A percentile compares a stretch with the other conserved stretches of the same genome.
Conservation (phyloP, 2,797 vertebrate species). For the Chelmon rostratus region DNA sequence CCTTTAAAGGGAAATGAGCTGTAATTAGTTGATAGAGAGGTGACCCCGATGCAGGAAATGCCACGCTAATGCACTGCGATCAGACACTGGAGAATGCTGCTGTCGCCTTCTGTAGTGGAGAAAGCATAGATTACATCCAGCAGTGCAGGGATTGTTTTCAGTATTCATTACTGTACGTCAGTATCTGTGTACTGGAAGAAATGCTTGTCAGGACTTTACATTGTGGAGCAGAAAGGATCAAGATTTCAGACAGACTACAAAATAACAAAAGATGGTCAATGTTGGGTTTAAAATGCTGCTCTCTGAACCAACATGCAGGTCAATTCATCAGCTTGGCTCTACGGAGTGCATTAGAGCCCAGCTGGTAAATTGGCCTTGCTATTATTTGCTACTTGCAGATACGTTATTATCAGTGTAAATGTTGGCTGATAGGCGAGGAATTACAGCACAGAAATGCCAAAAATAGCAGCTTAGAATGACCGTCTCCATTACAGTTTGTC, state of each 20-base stretch:
- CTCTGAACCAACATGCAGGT: background rate
- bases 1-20: conserved; percentile 71
- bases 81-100: conserved; percentile 33
- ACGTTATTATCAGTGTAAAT: background rate
- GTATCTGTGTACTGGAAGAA: conserved; percentile 1
- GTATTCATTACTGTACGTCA: conserved; percentile 8
- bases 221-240: conserved; percentile 11
- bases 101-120: conserved; percentile 10
- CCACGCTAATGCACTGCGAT: conserved; percentile 40
- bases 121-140: conserved; percentile 9
- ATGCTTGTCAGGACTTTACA: conserved; percentile 14
- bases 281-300: background rate
- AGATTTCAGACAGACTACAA: background rate
- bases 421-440: background rate
- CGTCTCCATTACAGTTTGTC: background rate
- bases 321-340: background rate
- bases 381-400: background rate
- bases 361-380: background rate
- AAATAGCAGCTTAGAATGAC: background rate
- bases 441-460: background rate
- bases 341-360: background rate
- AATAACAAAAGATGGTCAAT: background rate
- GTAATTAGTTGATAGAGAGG: conserved; percentile 79
- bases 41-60: conserved; percentile 64
- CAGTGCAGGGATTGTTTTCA: conserved; percentile 14